phyloP scores from a whole-genome alignment of 2,797 vertebrate genomes.

The Synaphobranchus kaupii region DNA sequence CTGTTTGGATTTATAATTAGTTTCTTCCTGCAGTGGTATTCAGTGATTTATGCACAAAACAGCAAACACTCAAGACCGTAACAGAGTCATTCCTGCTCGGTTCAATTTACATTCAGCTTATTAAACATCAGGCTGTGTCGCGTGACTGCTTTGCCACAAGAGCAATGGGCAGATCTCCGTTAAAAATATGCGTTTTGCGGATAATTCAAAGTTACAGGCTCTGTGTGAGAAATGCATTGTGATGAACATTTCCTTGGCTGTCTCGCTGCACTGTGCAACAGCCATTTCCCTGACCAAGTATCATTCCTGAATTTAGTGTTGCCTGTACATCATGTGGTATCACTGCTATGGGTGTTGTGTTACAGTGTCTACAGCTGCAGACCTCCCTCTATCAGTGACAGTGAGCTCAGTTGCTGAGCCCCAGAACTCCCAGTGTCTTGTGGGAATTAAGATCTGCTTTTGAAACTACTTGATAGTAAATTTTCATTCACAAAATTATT shows the following conservation, averaged over 20 bases:
- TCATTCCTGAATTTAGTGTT: background rate
- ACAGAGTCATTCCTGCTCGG: background rate
- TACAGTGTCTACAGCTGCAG: too few relatives aligned
- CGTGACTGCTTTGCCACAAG: background rate
- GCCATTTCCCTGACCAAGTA: background rate
- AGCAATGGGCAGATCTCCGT: background rate
- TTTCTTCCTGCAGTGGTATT: too few relatives aligned
- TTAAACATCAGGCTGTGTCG: background rate
- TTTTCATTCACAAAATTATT: too few relatives aligned
- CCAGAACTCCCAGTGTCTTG: too few relatives aligned
- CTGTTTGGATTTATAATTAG: background rate
- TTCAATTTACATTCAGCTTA: background rate
- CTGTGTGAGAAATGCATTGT: background rate
- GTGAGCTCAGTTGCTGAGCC: too few relatives aligned
- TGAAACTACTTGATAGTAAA: too few relatives aligned
- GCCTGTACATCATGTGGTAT: background rate
- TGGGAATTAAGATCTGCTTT: too few relatives aligned
- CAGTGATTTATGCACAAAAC: background rate
- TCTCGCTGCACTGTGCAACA: background rate
- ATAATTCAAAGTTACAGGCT: background rate
- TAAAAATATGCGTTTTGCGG: too few relatives aligned
- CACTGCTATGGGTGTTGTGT: background rate
- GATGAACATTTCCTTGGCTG: background rate
- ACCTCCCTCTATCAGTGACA: too few relatives aligned
- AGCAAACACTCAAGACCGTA: background rate